phyloP scores from a whole-genome alignment of 2,888 invertebrate genomes.

The Aleiodes leptofemur region DNA sequence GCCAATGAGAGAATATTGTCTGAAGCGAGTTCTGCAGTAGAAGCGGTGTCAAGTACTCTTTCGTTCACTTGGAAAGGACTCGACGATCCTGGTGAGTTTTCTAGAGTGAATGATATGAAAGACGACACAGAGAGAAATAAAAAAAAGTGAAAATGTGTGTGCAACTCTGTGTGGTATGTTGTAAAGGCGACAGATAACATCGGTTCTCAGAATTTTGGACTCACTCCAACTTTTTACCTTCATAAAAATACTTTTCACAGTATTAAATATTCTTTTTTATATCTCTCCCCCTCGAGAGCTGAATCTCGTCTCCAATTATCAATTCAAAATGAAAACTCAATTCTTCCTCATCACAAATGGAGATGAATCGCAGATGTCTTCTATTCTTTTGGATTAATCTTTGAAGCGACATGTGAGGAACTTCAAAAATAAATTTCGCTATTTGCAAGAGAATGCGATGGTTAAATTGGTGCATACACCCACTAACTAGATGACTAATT shows the following conservation, averaged over 20 bases:
- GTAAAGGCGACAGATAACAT: slow-evolving; percentile 69
- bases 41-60: slow-evolving; percentile 59
- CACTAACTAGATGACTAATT: slow-evolving; percentile 15
- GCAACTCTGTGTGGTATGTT: slow-evolving; percentile 52
- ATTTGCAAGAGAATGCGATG: too few species aligned
- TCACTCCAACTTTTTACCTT: slow-evolving; percentile 66
- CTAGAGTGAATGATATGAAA: slow-evolving; percentile 42
- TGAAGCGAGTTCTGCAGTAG: slow-evolving; percentile 49
- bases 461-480: too few species aligned
- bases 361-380: too few species aligned
- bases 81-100: slow-evolving; percentile 24
- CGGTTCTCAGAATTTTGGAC: slow-evolving; percentile 72
- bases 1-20: slow-evolving; percentile 53
- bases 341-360: too few species aligned
- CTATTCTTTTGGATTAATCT: too few species aligned
- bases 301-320: too few species aligned
- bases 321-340: too few species aligned
- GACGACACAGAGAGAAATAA: slow-evolving; percentile 29
- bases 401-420: too few species aligned
- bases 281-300: too few species aligned
- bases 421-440: too few species aligned
- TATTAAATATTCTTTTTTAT: slow-evolving; percentile 57
- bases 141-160: slow-evolving; percentile 34
- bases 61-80: slow-evolving; percentile 38
- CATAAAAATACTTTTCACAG: slow-evolving; percentile 72